Evolutionary conservation across 2,797 vertebrate species (phyloP), one percentile per base, ranked within the genome.

Genomic region (Rhyacichthys aspro): DNA sequence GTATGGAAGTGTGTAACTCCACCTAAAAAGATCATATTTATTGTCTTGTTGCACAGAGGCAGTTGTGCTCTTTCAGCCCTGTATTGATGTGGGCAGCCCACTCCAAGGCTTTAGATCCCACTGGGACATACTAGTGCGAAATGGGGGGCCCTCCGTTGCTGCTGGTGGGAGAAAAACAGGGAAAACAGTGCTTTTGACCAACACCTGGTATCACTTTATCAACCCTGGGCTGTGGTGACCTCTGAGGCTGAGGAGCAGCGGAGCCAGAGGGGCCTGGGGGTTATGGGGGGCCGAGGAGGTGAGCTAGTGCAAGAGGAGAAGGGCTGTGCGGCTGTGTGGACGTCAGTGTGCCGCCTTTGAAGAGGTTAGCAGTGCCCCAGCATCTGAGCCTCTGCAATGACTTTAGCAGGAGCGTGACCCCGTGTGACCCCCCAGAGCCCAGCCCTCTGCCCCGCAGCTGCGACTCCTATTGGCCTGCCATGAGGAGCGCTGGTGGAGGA

Each of bases 121-220:
- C 71, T 67, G 82, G 82, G 81, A 83, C 81, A 78, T 66, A 34
- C 57, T 61, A 78, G 87, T 90, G 88, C 87, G 88, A 90, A 90
- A 86, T 75, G 76, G 74, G 82, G 86, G 87, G 83, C 77, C 85
- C 86, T 76, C 72, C 41, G 65, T 83, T 85, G 80, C 68, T 89
- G 77, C 56, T 61, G 78, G 83, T 88, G 84, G 67, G 71, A 81
- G 46, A 64, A 62, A 43, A 28, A 23, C 52, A 32, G n/a, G 9
- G 9, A 8, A 3, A 28, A 34, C 28, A 18, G 41, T 1, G 53
- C 44, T 71, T 63, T 67, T 77, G 82, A 82, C 74, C 83, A 85
- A 92, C 93, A 94, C 93, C 92, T 94, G 93, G 93, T 92, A 94
- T 92, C 90, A 94, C 91, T 94, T 94, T 93, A 93, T 93, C 91